Evolutionary conservation across 2,113 vertebrate genomes (phyloP).

Genomic region (Desmodus rotundus): DNA sequence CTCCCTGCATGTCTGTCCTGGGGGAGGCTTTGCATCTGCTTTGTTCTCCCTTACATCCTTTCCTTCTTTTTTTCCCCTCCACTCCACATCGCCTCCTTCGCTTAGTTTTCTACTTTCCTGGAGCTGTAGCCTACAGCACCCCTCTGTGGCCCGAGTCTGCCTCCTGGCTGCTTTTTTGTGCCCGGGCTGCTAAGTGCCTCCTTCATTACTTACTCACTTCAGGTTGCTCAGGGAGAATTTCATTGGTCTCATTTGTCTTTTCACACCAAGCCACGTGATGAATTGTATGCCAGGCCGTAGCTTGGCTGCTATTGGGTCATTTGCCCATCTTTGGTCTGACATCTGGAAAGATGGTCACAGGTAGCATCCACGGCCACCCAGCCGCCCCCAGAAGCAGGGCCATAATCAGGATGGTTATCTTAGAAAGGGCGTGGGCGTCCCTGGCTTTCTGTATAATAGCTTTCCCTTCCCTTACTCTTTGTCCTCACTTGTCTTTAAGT

Average conservation of each 20-base stretch:
- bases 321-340: neutral
- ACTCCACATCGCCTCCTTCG: neutral
- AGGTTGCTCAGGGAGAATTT: neutral
- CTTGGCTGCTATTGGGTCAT: neutral
- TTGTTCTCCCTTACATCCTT: neutral
- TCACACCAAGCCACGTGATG: no score
- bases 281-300: no score
- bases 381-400: neutral
- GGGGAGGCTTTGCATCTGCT: neutral
- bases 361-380: accelerated
- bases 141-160: neutral
- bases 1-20: neutral
- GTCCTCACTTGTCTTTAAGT: neutral
- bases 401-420: accelerated
- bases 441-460: neutral
- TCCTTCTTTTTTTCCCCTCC: neutral
- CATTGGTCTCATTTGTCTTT: neutral
- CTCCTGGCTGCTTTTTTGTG: neutral
- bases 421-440: neutral
- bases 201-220: neutral
- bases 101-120: neutral
- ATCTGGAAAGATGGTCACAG: accelerated
- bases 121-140: neutral
- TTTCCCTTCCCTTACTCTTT: neutral
- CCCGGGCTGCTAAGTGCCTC: neutral